Base-by-base conservation (phyloP, 2,888 invertebrate genomes). In the Norana najaformis region DNA sequence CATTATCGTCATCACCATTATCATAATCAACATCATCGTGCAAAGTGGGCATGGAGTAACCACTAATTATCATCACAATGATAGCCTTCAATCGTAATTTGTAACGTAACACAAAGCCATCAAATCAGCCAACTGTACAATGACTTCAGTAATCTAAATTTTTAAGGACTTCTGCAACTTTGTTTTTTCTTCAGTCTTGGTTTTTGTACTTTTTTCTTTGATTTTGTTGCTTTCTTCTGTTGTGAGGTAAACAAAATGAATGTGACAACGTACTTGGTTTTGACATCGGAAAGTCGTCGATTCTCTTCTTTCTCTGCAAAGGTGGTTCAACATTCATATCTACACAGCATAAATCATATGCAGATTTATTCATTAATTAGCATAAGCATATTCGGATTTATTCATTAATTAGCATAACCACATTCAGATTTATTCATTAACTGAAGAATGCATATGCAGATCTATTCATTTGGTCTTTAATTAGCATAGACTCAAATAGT, bases 241-340 rank as follows among this genome's bases (percentile, higher is more conserved):
- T 47, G 8, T 11, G 5, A 47, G 6, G 47, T 1, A 20, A 8
- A 23, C 20, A 6, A 23, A 23, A 5, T n/a, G 69, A 69, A 69
- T 69, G n/a, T 69, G 69, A n/a, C 0, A n/a, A 36, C 85, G 23
- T 36, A 85, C 85, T 85, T 85, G 35, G 14, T 14, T 37, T 85
- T 35, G 35, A 36, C 16, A 85, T 14, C 16, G 85, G 85, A 36
- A 30, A 36, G 0, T 35, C 85, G 85, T 85, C 85, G 23, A 85
- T 20, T 85, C 37, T 85, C 36, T 85, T 85, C 36, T 37, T 85
- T 16, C 85, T 85, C 37, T 85, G 85, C 23, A 85, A 37, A 85
- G 36, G 37, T 37, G 37, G 85, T 16, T 85, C 85, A 85, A 0
- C 4, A 30, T 36, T 85, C 85, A 85, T 85, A 35, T 85, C 85